Percentiles rank a stretch among this genome's conserved stretches.
Evolutionary conservation across 2,888 invertebrate genomes (phyloP).

Genomic region (Drosophila nr. perissopoda): DNA sequence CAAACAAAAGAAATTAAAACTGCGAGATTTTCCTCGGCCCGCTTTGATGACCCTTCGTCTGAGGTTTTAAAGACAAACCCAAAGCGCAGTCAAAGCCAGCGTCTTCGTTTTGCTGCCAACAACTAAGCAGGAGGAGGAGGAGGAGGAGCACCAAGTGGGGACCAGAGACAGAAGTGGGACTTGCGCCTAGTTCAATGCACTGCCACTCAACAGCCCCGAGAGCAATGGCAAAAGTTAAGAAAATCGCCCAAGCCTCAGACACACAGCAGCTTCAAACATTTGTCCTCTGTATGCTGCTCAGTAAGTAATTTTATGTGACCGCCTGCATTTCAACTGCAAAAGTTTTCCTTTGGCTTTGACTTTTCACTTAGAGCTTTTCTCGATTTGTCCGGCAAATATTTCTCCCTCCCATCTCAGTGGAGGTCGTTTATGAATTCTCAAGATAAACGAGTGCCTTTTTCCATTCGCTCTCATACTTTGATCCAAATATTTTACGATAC

Average conservation of each 20-base stretch:
- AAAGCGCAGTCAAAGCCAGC: conserved; percentile 56
- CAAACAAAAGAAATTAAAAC: conserved; percentile 79
- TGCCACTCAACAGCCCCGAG: conserved; percentile 25
- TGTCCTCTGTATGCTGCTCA: not conserved
- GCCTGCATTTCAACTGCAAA: conserved; percentile 48
- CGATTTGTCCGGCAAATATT: conserved; percentile 42
- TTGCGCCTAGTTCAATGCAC: conserved; percentile 72
- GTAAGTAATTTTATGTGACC: conserved; percentile 57
- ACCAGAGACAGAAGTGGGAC: conserved; percentile 6
- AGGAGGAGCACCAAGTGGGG: conserved; percentile 10
- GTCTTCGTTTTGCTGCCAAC: conserved; percentile 65
- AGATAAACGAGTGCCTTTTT: conserved; percentile 61
- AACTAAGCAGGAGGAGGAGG: conserved; percentile 35
- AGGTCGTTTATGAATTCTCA: conserved; percentile 43
- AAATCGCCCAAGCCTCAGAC: conserved; percentile 63
- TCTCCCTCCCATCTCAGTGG: conserved; percentile 18
- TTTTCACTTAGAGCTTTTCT: conserved; percentile 10
- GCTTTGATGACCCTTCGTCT: conserved; percentile 20
- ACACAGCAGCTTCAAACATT: conserved; percentile 33
- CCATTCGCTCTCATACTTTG: conserved; percentile 16
- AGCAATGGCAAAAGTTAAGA: conserved; percentile 60
- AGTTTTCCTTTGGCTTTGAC: not conserved
- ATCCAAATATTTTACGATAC: conserved; percentile 41
- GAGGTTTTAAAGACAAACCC: conserved; percentile 51
- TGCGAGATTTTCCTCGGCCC: conserved; percentile 36